Base-by-base conservation (phyloP, 2,888 invertebrate genomes). In the Adelphocoris suturalis region DNA sequence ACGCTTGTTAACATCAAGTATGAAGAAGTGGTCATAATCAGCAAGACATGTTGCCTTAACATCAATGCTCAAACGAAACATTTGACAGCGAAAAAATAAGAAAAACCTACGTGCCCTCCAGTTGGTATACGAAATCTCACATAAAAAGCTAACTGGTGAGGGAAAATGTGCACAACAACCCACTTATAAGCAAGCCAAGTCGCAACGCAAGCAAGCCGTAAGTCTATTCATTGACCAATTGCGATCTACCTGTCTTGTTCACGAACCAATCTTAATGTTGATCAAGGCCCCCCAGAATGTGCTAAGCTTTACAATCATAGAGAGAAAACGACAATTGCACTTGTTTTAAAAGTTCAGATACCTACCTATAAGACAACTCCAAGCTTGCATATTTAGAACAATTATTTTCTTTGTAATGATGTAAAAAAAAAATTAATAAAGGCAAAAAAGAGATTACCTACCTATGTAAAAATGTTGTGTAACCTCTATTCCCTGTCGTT, bases 281-380 rank as follows among this genome's bases (percentile, higher is more conserved):
- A 52, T 52, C 13, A 52, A 52, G n/a, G 23, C 23, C 23, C 23
- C n/a, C 68, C 68, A 68, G 68, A 68, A 23, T 23, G 68, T 23
- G 68, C n/a, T n/a, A n/a, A n/a, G n/a, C 68, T 68, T 68, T 68
- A 23, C 68, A 68, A 23, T 68, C 19, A 12, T 57, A 57, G 27
- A 68, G n/a, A 57, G 57, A 57, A 57, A n/a, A n/a, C n/a, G 23
- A 9, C 12, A 68, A 68, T 68, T 23, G 68, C 68, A 27, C 68
- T 68, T 68, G 27, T 68, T 68, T 68, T 27, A 11, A 68, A 57
- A 23, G 23, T 68, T 68, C 23, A 7, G 13, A 23, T 68, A 68
- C 37, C n/a, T n/a, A n/a, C n/a, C 68, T 68, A 27, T 68, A 68
- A 68, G 23, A 23, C 68, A 13, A 68, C 68, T 68, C n/a, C 68